These are phyloP conservation scores for Halcyon leucocephala DNA, from an alignment of 2,797 vertebrate genomes.

Conservation along the genomic window DNA sequence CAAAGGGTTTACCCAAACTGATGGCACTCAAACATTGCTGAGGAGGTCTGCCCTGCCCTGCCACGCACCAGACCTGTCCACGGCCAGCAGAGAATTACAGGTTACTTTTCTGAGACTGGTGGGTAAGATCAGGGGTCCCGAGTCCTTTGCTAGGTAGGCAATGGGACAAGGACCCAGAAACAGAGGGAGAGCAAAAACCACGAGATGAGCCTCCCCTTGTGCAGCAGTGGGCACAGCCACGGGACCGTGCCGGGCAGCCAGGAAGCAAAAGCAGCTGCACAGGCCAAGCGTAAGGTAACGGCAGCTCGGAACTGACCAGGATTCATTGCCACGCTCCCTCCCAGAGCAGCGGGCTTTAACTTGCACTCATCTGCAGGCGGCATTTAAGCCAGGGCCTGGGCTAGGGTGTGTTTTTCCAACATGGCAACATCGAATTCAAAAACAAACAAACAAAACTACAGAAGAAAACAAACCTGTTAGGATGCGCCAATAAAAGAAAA, in stretches of 20 bases:
- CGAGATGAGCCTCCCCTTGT: background rate
- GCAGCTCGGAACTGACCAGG: background rate
- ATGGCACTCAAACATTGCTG: rapidly evolving
- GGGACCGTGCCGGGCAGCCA: background rate
- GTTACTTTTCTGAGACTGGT: background rate
- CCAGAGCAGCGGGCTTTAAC: background rate
- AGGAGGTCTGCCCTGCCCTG: background rate
- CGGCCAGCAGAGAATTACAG: background rate
- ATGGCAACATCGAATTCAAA: background rate
- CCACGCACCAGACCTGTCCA: rapidly evolving
- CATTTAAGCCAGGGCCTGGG: background rate
- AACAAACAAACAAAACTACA: background rate
- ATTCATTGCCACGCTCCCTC: background rate
- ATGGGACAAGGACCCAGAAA: background rate
- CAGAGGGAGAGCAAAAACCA: background rate
- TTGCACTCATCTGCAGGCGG: rapidly evolving
- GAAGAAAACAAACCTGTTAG: background rate
- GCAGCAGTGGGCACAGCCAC: background rate
- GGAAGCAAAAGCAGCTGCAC: background rate
- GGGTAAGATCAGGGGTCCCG: background rate
- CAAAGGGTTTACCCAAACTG: background rate
- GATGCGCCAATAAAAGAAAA: background rate
- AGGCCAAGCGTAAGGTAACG: rapidly evolving
- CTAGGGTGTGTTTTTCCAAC: background rate
- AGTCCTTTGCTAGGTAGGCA: background rate